Base-by-base conservation (phyloP, 2,888 invertebrate species). In the Apoda limacodes region DNA sequence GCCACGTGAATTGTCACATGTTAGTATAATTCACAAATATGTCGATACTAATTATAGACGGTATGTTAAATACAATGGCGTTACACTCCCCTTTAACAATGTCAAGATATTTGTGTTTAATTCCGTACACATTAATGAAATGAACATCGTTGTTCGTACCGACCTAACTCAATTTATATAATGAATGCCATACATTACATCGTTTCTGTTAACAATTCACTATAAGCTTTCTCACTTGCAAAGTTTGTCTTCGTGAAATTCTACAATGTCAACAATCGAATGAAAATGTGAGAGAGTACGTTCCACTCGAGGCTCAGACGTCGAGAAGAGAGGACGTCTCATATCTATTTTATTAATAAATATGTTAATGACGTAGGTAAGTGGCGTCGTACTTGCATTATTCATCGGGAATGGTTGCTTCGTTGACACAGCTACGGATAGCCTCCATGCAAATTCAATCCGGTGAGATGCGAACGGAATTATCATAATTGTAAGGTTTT, bases 311-410 rank as follows among this genome's bases (percentile, higher is more conserved):
- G 36, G 39, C 37, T 49, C 65, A 67, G 51, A 46, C 50, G 48
- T 45, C 51, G 59, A 41, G 43, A 38, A 32, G 46, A 28, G 59
- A 60, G 69, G 72, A 70, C 74, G 70, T 63, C 66, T 63, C 57
- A 56, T 72, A 76, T 76, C 75, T 78, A 78, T 78, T 71, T 76
- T 78, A 78, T 78, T 78, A 80, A 80, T 80, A 80, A 80, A 80
- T 78, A 80, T 80, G 80, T 75, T 76, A 80, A 80, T 80, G 52
- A 48, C 46, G 43, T 54, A 74, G 76, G 75, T 78, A 76, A 78
- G 78, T 74, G 64, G 71, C 70, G 56, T 54, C 49, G 55, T 34
- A 43, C 33, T 50, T 80, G 75, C 80, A 80, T 80, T 69, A 78
- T 80, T 76, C 80, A 78, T 68, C 63, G 58, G 50, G 54, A 46